A percentile compares a stretch with the other conserved stretches of the same genome.
Evolutionary conservation across 2,888 invertebrate genomes (phyloP).

Genomic region (Orchestes rusci): DNA sequence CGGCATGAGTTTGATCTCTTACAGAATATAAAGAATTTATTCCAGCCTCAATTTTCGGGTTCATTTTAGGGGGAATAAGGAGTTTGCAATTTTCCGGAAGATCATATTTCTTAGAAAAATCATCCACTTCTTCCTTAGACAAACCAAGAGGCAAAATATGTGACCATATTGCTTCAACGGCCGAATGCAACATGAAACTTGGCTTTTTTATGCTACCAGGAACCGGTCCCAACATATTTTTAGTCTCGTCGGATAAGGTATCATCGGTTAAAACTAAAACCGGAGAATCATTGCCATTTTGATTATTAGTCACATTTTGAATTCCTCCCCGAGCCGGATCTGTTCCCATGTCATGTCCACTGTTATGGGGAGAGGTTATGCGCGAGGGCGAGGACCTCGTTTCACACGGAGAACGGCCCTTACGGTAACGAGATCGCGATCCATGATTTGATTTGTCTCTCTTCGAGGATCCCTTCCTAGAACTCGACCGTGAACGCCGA

Average conservation of each 20-base stretch:
- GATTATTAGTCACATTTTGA: not conserved
- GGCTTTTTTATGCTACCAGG: not conserved
- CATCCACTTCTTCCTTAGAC: not conserved
- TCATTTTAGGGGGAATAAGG: not conserved
- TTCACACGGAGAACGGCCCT: not conserved
- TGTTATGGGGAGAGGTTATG: too few relatives aligned
- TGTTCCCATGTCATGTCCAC: not conserved
- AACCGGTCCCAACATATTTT: not conserved
- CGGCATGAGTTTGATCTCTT: not conserved
- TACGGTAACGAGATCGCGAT: not conserved
- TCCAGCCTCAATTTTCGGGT: not conserved
- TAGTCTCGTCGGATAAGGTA: conserved; percentile 1
- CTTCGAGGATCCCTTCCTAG: not conserved
- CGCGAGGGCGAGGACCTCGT: too few relatives aligned
- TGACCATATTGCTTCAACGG: conserved; percentile 2
- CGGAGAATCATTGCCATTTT: not conserved
- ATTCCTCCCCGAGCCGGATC: too few relatives aligned
- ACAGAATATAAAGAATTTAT: not conserved
- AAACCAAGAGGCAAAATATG: too few relatives aligned
- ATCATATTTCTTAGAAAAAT: not conserved
- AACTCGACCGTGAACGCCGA: not conserved
- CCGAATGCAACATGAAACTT: not conserved
- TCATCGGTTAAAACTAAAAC: not conserved
- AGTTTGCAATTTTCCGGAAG: not conserved
- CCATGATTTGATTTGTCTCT: not conserved